Conservation (phyloP, 2,888 invertebrate species). For the Apomyelois bistriatella region DNA sequence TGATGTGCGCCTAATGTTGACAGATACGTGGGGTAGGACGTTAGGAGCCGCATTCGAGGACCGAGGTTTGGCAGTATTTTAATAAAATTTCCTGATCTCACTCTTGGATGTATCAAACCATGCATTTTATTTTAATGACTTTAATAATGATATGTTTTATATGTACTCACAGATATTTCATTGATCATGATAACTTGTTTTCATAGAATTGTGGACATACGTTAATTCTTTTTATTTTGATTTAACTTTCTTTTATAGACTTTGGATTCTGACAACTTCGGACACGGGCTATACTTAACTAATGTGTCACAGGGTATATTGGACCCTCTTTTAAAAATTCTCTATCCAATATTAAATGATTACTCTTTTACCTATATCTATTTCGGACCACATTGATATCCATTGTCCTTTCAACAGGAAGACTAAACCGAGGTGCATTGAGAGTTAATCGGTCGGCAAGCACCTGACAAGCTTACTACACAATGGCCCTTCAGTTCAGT, state of each 20-base stretch:
- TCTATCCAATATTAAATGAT: too few species aligned
- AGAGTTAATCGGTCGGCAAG: slow-evolving; percentile 10
- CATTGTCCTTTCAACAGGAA: background rate
- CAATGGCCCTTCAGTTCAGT: slow-evolving; percentile 6
- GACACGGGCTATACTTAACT: too few species aligned
- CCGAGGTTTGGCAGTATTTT: background rate
- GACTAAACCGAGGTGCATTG: slow-evolving; percentile 5
- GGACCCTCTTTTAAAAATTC: too few species aligned
- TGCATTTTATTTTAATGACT: background rate
- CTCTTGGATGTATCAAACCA: background rate
- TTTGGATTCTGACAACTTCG: too few species aligned
- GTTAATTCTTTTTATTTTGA: too few species aligned
- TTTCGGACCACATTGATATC: background rate
- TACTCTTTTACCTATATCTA: background rate
- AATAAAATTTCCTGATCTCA: background rate
- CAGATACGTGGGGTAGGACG: slow-evolving; percentile 46
- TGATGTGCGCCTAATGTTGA: slow-evolving; percentile 43
- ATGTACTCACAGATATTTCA: background rate
- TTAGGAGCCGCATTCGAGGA: slow-evolving; percentile 20
- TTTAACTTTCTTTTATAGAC: too few species aligned
- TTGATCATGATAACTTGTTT: background rate
- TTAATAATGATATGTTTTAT: background rate
- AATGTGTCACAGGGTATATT: too few species aligned
- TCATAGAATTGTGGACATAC: too few species aligned
- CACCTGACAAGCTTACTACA: slow-evolving; percentile 4